Base-by-base conservation (phyloP, 2,888 invertebrate species). In the Elysia crispata region DNA sequence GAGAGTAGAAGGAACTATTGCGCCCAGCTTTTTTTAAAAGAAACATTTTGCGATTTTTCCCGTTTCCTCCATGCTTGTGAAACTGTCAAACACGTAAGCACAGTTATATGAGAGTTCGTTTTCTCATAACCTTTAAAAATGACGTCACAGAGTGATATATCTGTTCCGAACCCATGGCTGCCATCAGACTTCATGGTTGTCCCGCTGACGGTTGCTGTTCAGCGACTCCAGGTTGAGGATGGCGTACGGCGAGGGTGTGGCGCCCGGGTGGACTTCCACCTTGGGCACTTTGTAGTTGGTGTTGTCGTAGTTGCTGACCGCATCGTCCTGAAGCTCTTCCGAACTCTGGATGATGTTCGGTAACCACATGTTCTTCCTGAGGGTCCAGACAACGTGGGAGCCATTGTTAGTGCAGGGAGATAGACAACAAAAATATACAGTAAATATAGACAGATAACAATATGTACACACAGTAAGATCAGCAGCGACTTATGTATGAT, bases 301-400 rank as follows among this genome's bases (percentile, higher is more conserved):
- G 80, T 82, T 82, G 76, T 82, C 80, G 54, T 82, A 80, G 33
- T 78, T 78, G 31, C 80, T 80, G 78, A 80, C 57, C 76, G 33
- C 69, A 78, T 78, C 72, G n/a, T 80, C 80, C 1, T 50, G 57
- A 1, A 50, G 31, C 5, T 64, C 70, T 50, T 75, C 67, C 41
- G 79, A 80, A 49, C 50, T 25, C 57, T 60, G 73, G 31, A 75
- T 74, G 67, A 77, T 81, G 67, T 81, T 81, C 18, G 82, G 82
- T 31, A 83, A 69, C 82, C 81, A 83, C 28, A 81, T 66, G 23
- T 75, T 79, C 62, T 81, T 83, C 25, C 78, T 74, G 78, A 13
- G 57, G 20, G 41, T n/a, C n/a, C n/a, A 30, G 31, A 30, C 15
- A 30, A 28, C 31, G 28, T 15, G 20, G 20, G 13, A 13, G 20